phyloP scores from a whole-genome alignment of 2,113 vertebrate species.

The Pelvicachromis taeniatus region DNA sequence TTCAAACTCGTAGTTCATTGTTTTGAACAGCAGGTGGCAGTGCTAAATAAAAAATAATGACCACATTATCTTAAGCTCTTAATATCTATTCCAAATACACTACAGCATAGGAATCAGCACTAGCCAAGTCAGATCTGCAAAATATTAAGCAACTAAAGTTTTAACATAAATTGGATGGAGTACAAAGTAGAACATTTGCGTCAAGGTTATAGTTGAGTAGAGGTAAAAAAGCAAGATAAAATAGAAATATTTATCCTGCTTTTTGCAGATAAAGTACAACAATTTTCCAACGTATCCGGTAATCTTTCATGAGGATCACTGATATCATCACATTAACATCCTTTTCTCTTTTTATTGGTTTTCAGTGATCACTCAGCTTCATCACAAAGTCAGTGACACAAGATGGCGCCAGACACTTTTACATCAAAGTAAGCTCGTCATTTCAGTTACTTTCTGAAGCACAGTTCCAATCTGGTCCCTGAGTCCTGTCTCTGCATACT shows the following conservation, averaged over 20 bases:
- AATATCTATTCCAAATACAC: background rate
- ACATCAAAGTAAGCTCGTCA: background rate
- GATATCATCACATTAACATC: background rate
- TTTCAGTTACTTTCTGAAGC: background rate
- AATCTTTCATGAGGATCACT: background rate
- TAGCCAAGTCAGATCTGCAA: background rate
- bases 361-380: background rate
- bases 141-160: background rate
- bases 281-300: background rate
- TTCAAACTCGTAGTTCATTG: background rate
- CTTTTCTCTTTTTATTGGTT: background rate
- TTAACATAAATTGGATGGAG: background rate
- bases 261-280: background rate
- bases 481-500: background rate
- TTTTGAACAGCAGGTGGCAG: background rate
- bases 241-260: background rate
- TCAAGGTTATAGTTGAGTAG: background rate
- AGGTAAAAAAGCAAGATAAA: background rate
- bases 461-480: background rate
- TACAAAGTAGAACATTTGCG: background rate
- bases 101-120: background rate
- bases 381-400: background rate
- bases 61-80: background rate
- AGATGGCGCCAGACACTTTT: slow-evolving; percentile 26
- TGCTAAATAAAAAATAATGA: background rate